Evolutionary conservation across 2,888 invertebrate genomes (phyloP).

Genomic region (Nomada ferruginata): DNA sequence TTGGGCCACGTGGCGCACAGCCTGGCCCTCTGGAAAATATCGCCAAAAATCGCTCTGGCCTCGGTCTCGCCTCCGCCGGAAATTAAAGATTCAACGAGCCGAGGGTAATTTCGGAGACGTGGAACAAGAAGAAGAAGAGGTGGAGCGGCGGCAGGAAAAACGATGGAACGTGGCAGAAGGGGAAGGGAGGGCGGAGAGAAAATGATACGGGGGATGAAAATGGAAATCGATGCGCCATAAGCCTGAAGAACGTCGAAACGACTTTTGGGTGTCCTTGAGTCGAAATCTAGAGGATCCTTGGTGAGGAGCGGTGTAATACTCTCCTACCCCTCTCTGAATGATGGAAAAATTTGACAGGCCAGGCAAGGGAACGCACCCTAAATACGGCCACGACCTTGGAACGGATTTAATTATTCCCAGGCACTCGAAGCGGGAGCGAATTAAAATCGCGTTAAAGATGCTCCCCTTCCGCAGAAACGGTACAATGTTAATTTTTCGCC

Average conservation of each 20-base stretch:
- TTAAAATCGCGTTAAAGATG: conserved; percentile 24
- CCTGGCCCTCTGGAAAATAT: conserved; percentile 63
- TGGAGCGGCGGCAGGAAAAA: conserved; percentile 6
- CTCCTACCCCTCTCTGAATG: not conserved
- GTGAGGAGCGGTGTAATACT: conserved; percentile 17
- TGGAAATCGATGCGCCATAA: conserved; percentile 76
- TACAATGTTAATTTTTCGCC: not conserved
- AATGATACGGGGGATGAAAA: conserved; percentile 67
- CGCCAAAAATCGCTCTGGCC: conserved; percentile 67
- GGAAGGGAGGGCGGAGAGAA: conserved; percentile 2
- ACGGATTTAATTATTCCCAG: conserved; percentile 25
- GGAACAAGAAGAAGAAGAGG: conserved; percentile 62
- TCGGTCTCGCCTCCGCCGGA: conserved; percentile 73
- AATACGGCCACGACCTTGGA: conserved; percentile 31
- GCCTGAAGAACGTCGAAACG: conserved; percentile 19
- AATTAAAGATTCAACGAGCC: conserved; percentile 82
- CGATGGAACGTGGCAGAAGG: not conserved
- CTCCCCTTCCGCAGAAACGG: not conserved
- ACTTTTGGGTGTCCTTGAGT: conserved; percentile 64
- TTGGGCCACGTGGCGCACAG: conserved; percentile 67
- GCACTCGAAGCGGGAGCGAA: conserved; percentile 12
- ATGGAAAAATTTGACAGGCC: conserved; percentile 20
- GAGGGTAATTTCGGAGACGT: conserved; percentile 77
- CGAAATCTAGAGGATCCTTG: conserved; percentile 52
- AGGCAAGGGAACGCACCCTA: conserved; percentile 1